These are phyloP conservation scores for Trachemys scripta DNA, from an alignment of 2,113 vertebrate species.

Conservation along the genomic window DNA sequence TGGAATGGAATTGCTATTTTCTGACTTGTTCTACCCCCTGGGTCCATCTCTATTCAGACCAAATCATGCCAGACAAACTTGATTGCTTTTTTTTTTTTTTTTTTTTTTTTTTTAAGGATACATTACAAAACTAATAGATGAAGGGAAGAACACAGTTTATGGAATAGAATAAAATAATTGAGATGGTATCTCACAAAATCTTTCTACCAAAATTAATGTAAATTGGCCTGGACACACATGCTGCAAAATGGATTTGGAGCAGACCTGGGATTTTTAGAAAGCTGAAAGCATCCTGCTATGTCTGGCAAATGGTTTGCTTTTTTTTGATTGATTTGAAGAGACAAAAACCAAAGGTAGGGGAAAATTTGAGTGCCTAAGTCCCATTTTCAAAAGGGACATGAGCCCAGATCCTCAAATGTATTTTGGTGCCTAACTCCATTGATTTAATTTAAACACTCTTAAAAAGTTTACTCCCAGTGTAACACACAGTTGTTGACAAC, in stretches of 20 bases:
- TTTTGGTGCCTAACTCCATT: background rate
- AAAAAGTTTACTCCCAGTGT: background rate
- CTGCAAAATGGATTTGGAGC: background rate
- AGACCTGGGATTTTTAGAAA: background rate
- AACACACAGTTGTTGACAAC: background rate
- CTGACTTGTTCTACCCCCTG: background rate
- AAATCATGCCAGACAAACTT: background rate
- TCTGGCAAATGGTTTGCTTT: background rate
- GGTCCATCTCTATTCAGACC: background rate
- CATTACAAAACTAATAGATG: background rate
- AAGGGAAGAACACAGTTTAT: background rate
- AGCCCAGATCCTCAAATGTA: background rate
- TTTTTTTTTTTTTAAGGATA: background rate
- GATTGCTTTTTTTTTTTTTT: background rate
- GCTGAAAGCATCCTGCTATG: background rate
- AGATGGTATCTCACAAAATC: background rate
- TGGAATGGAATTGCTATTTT: too few species aligned
- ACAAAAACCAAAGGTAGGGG: background rate
- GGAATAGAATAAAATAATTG: background rate
- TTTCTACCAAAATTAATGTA: conserved; percentile 41
- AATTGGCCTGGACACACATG: background rate
- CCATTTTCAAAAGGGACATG: background rate
- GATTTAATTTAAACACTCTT: background rate
- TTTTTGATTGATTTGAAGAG: background rate
- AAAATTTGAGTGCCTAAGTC: background rate